Percentiles rank a stretch among this genome's conserved stretches.
phyloP scores from a whole-genome alignment of 2,113 vertebrate genomes.

The Hoplias malabaricus region DNA sequence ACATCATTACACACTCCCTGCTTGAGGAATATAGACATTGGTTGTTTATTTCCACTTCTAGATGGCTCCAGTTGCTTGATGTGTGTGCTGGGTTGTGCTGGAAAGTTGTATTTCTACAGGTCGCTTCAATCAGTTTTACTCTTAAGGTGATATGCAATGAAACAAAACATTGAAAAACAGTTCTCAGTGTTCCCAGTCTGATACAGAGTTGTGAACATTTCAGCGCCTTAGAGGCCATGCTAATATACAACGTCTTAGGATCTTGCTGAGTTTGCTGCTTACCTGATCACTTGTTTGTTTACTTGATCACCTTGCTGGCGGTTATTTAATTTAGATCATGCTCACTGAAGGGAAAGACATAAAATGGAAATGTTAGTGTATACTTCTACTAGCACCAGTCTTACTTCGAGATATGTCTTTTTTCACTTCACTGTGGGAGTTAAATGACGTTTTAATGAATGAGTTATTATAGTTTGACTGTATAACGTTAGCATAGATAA shows the following conservation, averaged over 20 bases:
- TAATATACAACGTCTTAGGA: background rate
- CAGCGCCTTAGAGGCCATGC: background rate
- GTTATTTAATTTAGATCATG: background rate
- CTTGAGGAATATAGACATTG: conserved; percentile 26
- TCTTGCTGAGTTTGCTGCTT: background rate
- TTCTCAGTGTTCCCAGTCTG: background rate
- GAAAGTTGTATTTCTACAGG: conserved; percentile 1
- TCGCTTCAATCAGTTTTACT: background rate
- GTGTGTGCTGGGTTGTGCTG: conserved; percentile 1
- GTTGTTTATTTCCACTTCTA: conserved; percentile 36
- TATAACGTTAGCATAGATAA: background rate
- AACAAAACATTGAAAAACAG: background rate
- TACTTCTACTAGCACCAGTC: background rate
- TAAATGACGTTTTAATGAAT: background rate
- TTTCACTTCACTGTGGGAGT: background rate
- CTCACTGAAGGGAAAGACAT: background rate
- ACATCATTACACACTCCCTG: conserved; percentile 34
- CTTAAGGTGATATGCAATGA: background rate
- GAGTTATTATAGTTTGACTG: background rate
- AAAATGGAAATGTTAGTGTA: background rate
- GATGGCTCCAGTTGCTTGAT: conserved; percentile 26
- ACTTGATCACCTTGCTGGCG: background rate
- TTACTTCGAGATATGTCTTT: background rate
- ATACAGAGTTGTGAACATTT: conserved; percentile 12
- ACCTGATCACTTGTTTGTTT: background rate